These are phyloP conservation scores for Ectemnius cavifrons DNA, from an alignment of 2,888 invertebrate species.

Conservation along the genomic window DNA sequence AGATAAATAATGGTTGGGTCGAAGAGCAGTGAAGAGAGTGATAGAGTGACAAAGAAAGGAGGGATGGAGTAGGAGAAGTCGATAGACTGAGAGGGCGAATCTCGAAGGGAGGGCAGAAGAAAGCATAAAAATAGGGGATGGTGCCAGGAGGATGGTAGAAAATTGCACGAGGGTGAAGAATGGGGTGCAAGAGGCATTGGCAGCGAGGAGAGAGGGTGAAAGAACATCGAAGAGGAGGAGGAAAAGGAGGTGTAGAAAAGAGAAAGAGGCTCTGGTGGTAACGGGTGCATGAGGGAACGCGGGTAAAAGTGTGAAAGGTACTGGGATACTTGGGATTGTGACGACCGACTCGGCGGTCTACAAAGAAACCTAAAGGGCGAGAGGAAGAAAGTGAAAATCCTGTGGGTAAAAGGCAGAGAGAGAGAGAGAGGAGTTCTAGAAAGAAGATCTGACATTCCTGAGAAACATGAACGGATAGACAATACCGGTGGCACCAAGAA, in stretches of 20 bases:
- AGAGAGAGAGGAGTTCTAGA: slow-evolving; percentile 2
- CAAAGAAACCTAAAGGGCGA: slow-evolving; percentile 27
- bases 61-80: slow-evolving; percentile 25
- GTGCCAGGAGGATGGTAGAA: slow-evolving; percentile 28
- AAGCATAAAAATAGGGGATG: slow-evolving; percentile 6
- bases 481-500: slow-evolving; percentile 25
- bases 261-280: background rate
- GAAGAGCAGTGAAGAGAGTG: slow-evolving; percentile 2
- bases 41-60: slow-evolving; percentile 29
- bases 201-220: slow-evolving; percentile 17
- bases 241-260: background rate
- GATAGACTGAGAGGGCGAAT: slow-evolving; percentile 21
- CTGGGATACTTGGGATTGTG: slow-evolving; percentile 48
- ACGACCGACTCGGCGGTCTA: slow-evolving; percentile 45
- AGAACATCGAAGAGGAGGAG: background rate
- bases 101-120: background rate
- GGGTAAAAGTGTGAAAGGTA: slow-evolving; percentile 51
- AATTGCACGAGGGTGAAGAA: slow-evolving; percentile 38
- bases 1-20: slow-evolving; percentile 43
- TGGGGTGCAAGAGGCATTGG: slow-evolving; percentile 34
- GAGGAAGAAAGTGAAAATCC: slow-evolving; percentile 4
- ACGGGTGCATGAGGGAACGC: slow-evolving; percentile 16
- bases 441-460: slow-evolving; percentile 43
- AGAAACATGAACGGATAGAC: slow-evolving; percentile 47
- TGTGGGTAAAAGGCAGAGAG: slow-evolving; percentile 6